These are phyloP conservation scores for Hyposoter didymator DNA, from an alignment of 2,888 invertebrate species.

Conservation along the genomic window DNA sequence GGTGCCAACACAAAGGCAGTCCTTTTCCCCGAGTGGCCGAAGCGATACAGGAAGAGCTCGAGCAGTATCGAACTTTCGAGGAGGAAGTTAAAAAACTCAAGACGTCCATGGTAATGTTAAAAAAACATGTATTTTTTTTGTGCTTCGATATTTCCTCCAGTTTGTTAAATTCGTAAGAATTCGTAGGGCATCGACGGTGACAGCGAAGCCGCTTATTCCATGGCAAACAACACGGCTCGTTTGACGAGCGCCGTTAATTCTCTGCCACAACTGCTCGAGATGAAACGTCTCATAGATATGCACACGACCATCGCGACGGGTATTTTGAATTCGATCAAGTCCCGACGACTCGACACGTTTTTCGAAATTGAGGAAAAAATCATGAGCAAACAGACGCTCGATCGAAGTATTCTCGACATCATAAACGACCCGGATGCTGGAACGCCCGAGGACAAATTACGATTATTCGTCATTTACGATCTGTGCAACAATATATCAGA, in stretches of 20 bases:
- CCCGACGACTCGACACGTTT: slow-evolving; percentile 96
- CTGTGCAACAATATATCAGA: slow-evolving; percentile 94
- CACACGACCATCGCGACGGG: slow-evolving; percentile 99
- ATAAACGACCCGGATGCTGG: slow-evolving; percentile 95
- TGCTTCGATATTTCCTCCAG: neutral
- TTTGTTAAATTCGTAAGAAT: slow-evolving; percentile 14
- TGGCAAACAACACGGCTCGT: slow-evolving; percentile 96
- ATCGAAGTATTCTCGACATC: slow-evolving; percentile 94
- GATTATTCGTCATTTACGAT: slow-evolving; percentile 96
- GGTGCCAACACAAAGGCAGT: slow-evolving; percentile 97
- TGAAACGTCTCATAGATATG: slow-evolving; percentile 98
- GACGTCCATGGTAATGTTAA: slow-evolving; percentile 90
- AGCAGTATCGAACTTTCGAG: slow-evolving; percentile 96
- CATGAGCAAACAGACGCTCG: slow-evolving; percentile 94
- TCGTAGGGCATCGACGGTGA: slow-evolving; percentile 92
- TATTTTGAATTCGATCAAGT: slow-evolving; percentile 93
- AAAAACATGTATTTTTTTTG: slow-evolving; percentile 11
- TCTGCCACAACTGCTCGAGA: slow-evolving; percentile 97
- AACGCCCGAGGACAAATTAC: slow-evolving; percentile 95
- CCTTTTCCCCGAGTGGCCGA: slow-evolving; percentile 98
- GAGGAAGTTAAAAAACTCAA: slow-evolving; percentile 98
- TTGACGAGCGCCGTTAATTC: slow-evolving; percentile 98
- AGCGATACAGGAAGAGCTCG: slow-evolving; percentile 98
- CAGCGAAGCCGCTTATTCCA: slow-evolving; percentile 92
- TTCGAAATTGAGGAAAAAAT: slow-evolving; percentile 99